These are phyloP conservation scores for Apis cerana DNA, from an alignment of 1,140 invertebrate genomes.

Conservation along the genomic window DNA sequence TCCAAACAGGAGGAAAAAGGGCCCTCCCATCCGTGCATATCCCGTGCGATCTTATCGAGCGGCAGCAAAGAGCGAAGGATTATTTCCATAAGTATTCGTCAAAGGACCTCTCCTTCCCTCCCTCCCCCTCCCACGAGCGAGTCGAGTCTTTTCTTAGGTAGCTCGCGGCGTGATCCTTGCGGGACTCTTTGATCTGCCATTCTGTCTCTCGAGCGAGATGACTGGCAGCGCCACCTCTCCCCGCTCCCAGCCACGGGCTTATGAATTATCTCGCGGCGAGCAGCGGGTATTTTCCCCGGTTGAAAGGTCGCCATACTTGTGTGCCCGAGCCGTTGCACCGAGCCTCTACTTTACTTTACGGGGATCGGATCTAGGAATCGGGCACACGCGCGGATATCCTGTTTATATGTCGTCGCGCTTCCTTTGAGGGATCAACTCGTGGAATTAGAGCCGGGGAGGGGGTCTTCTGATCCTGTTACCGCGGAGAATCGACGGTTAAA, in stretches of 20 bases:
- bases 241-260: slow-evolving; percentile 16
- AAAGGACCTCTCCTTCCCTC: slow-evolving; percentile 3
- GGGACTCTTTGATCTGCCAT: slow-evolving; percentile 68
- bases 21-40: no score
- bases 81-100: slow-evolving; percentile 42
- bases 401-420: background rate
- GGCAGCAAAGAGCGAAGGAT: slow-evolving; percentile 1
- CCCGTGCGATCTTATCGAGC: background rate
- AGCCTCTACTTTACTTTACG: no score
- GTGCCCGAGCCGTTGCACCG: background rate
- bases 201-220: slow-evolving; percentile 54
- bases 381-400: background rate
- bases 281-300: background rate
- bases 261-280: slow-evolving; percentile 52
- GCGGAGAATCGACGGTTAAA: slow-evolving; percentile 13
- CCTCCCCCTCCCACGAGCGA: background rate
- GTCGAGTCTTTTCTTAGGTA: slow-evolving; percentile 39
- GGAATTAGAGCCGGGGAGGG: background rate
- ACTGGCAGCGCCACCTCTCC: slow-evolving; percentile 14
- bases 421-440: background rate
- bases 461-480: slow-evolving; percentile 5
- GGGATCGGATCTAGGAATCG: background rate
- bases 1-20: no score
- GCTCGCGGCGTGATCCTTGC: slow-evolving; percentile 31
- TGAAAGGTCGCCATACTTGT: slow-evolving; percentile 9